Base-by-base conservation (phyloP, 2,113 vertebrate genomes). In the Megalops atlanticus region DNA sequence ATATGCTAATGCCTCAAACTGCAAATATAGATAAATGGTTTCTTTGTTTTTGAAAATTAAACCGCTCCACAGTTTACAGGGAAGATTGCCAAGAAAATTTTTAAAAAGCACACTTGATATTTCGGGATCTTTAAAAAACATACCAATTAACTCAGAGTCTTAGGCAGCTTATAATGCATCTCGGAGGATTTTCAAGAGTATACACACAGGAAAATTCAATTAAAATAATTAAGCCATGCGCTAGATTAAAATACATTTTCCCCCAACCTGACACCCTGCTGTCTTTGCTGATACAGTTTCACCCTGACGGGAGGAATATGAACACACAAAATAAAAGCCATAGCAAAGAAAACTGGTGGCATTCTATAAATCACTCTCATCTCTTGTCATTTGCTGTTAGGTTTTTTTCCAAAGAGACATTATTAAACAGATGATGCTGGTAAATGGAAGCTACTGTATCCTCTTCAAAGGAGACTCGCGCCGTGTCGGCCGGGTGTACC, bases 11-110 rank as follows among this genome's bases (percentile, higher is more conserved):
- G 58, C n/a, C 8, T 31, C n/a, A 2, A 58, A 58, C 8, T 1
- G 72, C 35, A 68, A 76, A 81, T 82, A 74, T 76, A 80, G 49
- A 83, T 47, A 84, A 74, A 68, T 82, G 64, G 58, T 80, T 77
- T 78, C 41, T 74, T 70, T 41, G 74, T 64, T 68, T 54, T n/a
- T 8, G 73, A 81, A 3, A 80, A 54, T 70, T 27, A 11, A 38
- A 82, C 82, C 43, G 78, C 71, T 41, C 39, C 33, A 64, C 81
- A 82, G 71, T 71, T 83, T 43, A 70, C 49, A 40, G 40, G 33
- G 43, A 81, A 74, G 43, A 72, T 54, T 69, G 35, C 76, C 80
- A 43, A 76, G 72, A 24, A 41, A 0, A 41, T 47, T 43, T 64
- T 64, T 77, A 75, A 80, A 79, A 79, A 36, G 35, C 38, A 18